Evolutionary conservation across 2,888 invertebrate species (phyloP), one percentile per base, ranked within the genome.

Genomic region (Eulithis prunata): DNA sequence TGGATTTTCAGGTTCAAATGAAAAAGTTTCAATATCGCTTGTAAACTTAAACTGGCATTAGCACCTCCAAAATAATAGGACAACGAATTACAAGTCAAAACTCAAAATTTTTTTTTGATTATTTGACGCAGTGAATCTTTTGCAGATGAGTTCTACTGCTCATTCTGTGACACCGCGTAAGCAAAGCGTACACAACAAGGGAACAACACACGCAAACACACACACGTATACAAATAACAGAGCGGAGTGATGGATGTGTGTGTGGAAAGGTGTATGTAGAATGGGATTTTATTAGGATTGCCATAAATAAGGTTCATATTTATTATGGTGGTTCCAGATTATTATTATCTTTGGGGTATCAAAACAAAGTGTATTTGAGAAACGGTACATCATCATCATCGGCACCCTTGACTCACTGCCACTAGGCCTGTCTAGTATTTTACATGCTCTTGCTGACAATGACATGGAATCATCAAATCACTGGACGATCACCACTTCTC

Each of bases 221-320:
- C 64, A 62, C 69, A 66, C 10, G 49, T 21, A 49, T 51, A 62
- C 58, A 52, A 61, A 59, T 47, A 62, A 45, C 65, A 36, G 64
- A 65, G 67, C 61, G 66, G 59, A 62, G 56, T 64, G 68, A 72
- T 68, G 62, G 58, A 65, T 69, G 74, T 76, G 75, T 76, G 75
- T 28, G 71, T 68, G 62, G n/a, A 69, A 64, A 64, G 73, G 68
- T 61, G 43, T 38, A 43, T 57, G 10, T 52, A 72, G 45, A 49
- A 28, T 51, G 32, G 57, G 51, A 28, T 57, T 66, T 62, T 54
- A 58, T 63, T 52, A 41, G 45, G 28, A 57, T 45, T 49, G 45
- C 10, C 36, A 53, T 57, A 38, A 54, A 60, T 45, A 53, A 38
- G 56, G 21, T 47, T 52, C 11, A 49, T 21, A 21, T 49, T 49